Evolutionary conservation across 1,140 invertebrate genomes (phyloP), one percentile per base, ranked within the genome.

Genomic region (Apis cerana): DNA sequence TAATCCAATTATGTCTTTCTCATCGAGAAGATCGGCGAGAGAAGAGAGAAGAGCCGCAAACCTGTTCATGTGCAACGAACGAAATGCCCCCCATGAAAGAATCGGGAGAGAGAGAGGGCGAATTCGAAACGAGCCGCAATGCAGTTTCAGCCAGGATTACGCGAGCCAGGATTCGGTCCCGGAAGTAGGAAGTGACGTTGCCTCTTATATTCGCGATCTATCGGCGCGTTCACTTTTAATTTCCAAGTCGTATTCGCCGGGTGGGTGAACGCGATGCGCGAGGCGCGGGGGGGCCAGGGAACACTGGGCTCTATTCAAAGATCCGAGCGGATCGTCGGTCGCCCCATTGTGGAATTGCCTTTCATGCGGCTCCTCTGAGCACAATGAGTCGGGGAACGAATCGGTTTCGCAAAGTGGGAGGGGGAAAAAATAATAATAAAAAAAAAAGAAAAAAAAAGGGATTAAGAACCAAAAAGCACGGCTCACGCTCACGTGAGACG

Each of bases 321-420:
- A 74, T 56, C 21, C 78, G 27, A 80, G 33, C 50, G 77, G 77
- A 59, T 62, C 43, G 54, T 72, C 61, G 72, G n/a, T 27, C 80
- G 70, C 23, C 33, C 68, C 70, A 85, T 87, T 86, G 85, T 84
- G 85, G 75, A 89, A 90, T 85, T 88, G 86, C 80, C 83, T 89
- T 89, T 90, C 86, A 89, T 90, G 85, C 80, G 84, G 84, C 27
- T 76, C 74, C 54, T 69, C 74, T 58, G 61, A 21, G 52, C 33
- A n/a, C n/a, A 48, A 71, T 71, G 67, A 52, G 70, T 67, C 61
- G 27, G 43, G 50, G 64, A 48, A 56, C 80, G 43, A 82, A 85
- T 59, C 50, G n/a, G 77, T 27, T 62, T 50, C 23, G 43, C 11
- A 62, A n/a, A 62, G 27, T 10, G 54, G 19, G n/a, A 52, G 19